phyloP scores from a whole-genome alignment of 37 sponge, comb jelly and placozoan genomes.

The Crambe crambe region DNA sequence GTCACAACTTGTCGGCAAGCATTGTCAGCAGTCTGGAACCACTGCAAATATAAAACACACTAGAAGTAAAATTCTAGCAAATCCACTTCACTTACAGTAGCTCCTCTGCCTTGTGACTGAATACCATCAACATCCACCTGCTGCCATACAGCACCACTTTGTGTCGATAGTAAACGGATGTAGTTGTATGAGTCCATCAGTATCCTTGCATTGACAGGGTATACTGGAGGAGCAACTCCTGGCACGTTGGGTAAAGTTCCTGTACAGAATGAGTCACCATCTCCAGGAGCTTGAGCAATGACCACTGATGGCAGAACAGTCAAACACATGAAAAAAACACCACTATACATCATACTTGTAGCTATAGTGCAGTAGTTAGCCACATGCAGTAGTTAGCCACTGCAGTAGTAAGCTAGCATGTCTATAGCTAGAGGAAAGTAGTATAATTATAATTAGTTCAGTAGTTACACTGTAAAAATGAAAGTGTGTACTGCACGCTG shows the following conservation, averaged over 20 bases:
- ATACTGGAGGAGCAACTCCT: neutral
- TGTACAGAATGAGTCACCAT: neutral
- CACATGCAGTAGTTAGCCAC: too few species aligned
- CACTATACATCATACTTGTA: too few species aligned
- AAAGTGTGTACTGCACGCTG: too few species aligned
- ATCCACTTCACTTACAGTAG: neutral
- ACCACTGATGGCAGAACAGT: neutral
- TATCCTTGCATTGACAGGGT: neutral
- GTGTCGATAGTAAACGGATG: neutral
- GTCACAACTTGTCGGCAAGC: neutral
- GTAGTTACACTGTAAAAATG: too few species aligned
- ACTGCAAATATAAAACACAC: neutral
- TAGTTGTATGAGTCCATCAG: constrained; percentile 48
- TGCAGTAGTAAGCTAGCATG: too few species aligned
- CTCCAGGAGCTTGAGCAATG: constrained; percentile 5
- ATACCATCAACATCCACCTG: constrained; percentile 9
- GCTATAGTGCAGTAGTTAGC: too few species aligned
- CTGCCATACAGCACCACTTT: neutral
- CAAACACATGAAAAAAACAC: too few species aligned
- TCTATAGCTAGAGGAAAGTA: too few species aligned
- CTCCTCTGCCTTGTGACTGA: neutral
- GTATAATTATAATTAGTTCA: too few species aligned
- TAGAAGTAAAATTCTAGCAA: neutral
- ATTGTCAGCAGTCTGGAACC: neutral
- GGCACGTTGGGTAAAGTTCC: too few species aligned